phyloP scores from a whole-genome alignment of 2,888 invertebrate genomes.

The Dascillus cervinus region DNA sequence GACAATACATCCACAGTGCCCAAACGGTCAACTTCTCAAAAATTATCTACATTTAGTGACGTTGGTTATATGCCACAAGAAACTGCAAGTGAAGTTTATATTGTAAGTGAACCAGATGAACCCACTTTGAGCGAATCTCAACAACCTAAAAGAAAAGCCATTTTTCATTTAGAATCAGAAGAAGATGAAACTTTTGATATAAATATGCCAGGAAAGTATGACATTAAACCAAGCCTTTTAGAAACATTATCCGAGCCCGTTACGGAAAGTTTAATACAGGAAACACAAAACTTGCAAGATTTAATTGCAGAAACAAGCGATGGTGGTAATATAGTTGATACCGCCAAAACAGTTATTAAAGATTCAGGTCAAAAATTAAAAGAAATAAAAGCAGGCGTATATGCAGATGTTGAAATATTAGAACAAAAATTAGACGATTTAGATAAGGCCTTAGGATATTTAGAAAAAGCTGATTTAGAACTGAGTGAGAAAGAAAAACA shows the following conservation, averaged over 20 bases:
- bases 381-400: conserved; percentile 4
- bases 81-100: too few relatives aligned
- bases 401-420: conserved; percentile 21
- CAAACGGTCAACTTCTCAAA: too few relatives aligned
- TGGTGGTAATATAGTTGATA: neutral
- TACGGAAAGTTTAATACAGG: conserved; percentile 22
- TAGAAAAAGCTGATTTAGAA: conserved; percentile 31
- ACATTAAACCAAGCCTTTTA: conserved; percentile 30
- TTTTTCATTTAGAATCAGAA: conserved; percentile 44
- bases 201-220: conserved; percentile 20
- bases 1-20: too few relatives aligned
- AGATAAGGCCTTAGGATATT: conserved; percentile 38
- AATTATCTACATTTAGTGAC: too few relatives aligned
- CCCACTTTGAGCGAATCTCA: conserved; percentile 4
- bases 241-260: conserved; percentile 30
- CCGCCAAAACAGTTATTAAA: neutral
- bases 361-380: too few relatives aligned
- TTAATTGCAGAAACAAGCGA: conserved; percentile 5
- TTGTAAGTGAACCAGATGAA: neutral
- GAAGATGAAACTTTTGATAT: conserved; percentile 30
- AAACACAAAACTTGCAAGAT: conserved; percentile 9
- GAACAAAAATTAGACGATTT: conserved; percentile 39
- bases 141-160: conserved; percentile 30
- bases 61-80: too few relatives aligned
- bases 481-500: conserved; percentile 12